These are phyloP conservation scores for Mugil cephalus DNA, from an alignment of 2,113 vertebrate species.

Conservation along the genomic window DNA sequence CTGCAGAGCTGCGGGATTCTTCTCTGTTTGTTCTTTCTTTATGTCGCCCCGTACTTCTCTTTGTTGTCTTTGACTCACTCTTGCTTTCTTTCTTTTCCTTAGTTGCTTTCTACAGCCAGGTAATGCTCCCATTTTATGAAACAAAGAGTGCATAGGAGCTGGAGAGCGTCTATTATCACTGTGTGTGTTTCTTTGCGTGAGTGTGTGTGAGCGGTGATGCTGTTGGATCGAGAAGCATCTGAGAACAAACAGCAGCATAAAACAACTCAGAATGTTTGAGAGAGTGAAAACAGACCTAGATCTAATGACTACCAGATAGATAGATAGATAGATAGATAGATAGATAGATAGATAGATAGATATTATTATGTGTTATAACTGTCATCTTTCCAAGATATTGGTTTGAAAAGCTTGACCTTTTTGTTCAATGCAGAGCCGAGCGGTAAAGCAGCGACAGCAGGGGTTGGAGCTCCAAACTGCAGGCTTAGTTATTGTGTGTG, in stretches of 20 bases:
- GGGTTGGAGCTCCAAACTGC: not conserved
- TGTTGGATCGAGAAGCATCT: constrained; percentile 27
- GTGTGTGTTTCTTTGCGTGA: constrained; percentile 17
- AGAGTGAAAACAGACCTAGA: constrained; percentile 29
- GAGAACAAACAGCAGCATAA: constrained; percentile 46
- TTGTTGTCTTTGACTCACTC: constrained; percentile 58
- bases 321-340: constrained; percentile 13
- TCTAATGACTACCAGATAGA: constrained; percentile 22
- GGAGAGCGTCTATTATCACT: constrained; percentile 29
- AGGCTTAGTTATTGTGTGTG: not conserved
- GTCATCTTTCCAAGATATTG: not conserved
- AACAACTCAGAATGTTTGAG: constrained; percentile 20
- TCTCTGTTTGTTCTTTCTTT: constrained; percentile 69
- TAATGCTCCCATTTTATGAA: constrained; percentile 19
- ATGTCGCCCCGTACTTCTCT: constrained; percentile 60
- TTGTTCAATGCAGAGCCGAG: not conserved
- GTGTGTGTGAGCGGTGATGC: not conserved
- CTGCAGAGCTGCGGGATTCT: constrained; percentile 63
- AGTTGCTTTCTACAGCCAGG: constrained; percentile 15
- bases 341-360: constrained; percentile 1
- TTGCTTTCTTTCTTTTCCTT: not conserved
- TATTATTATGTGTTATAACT: not conserved
- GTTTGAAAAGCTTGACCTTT: not conserved
- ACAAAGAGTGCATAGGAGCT: constrained; percentile 27
- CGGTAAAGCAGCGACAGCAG: constrained; percentile 17